phyloP scores from a whole-genome alignment of 2,888 invertebrate genomes.

The Agrochola litura region DNA sequence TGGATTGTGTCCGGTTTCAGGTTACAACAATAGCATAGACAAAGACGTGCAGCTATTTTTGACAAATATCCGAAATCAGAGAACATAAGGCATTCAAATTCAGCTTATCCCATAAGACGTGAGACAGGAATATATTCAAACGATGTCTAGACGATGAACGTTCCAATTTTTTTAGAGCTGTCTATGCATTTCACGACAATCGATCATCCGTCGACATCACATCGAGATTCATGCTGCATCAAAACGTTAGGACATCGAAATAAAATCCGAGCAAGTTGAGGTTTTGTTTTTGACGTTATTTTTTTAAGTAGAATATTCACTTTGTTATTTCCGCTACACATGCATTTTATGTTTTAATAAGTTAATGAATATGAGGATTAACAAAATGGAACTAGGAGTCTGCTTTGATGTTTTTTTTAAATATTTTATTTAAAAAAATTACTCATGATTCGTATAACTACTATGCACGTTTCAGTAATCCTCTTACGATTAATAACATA shows the following conservation, averaged over 20 bases:
- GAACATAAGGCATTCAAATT: not conserved
- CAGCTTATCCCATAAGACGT: constrained; percentile 23
- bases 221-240: constrained; percentile 39
- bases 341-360: not conserved
- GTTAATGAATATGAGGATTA: not conserved
- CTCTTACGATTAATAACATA: not conserved
- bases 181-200: constrained; percentile 38
- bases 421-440: not conserved
- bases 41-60: not conserved
- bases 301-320: not conserved
- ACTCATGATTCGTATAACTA: not conserved
- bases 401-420: not conserved
- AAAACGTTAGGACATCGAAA: constrained; percentile 15
- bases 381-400: not conserved
- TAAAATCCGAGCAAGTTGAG: constrained; percentile 4
- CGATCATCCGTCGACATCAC: constrained; percentile 32
- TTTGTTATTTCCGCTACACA: not conserved
- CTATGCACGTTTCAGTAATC: not conserved
- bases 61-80: constrained; percentile 4
- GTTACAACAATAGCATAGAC: not conserved
- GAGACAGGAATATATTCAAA: constrained; percentile 36
- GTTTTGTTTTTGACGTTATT: not conserved
- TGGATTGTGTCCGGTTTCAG: not conserved
- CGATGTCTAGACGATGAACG: constrained; percentile 54
- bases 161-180: constrained; percentile 29